Evolutionary conservation across 1,140 invertebrate species (phyloP), one percentile per base, ranked within the genome.

Genomic region (Drosophila saltans): DNA sequence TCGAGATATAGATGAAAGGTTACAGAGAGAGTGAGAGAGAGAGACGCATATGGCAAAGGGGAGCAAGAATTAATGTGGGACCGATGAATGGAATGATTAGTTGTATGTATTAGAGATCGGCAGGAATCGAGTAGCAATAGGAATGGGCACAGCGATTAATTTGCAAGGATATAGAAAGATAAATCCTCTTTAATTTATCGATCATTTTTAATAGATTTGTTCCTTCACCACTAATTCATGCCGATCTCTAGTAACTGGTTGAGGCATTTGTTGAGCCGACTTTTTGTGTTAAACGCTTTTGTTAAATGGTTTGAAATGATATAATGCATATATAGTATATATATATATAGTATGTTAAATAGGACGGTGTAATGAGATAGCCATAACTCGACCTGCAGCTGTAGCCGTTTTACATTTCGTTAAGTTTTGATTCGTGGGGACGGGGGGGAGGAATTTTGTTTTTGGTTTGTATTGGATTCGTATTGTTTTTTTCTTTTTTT

Each of bases 11-110:
- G 33, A 21, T 40, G 57, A 59, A 21, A 39, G 45, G 45, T 52
- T 39, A 59, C 16, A 39, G 33, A 59, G 28, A 30, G 16, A 16
- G 16, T 16, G 16, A 16, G 16, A 16, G 16, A 39, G 33, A 59
- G 28, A 30, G 57, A 59, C 21, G 21, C 30, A 59, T 40, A 59
- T 59, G 57, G 57, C 57, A 59, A 59, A 39, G 33, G 33, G 33
- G 7, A 24, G 33, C 30, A 40, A 59, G 57, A 39, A 52, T 52
- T 9, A 52, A 24, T 26, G 45, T 8, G 10, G 21, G 45, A 10
- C 5, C 5, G 8, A 24, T 8, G 45, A 24, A 40, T 11, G 45
- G 21, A 52, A 24, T 10, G 45, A 26, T 26, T 8, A 7, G 45
- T 26, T 52, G 10, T 40, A 40, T 40, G 39, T 11, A 5, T 30